Evolutionary conservation across 2,888 invertebrate species (phyloP).

Genomic region (Amiota mariae): DNA sequence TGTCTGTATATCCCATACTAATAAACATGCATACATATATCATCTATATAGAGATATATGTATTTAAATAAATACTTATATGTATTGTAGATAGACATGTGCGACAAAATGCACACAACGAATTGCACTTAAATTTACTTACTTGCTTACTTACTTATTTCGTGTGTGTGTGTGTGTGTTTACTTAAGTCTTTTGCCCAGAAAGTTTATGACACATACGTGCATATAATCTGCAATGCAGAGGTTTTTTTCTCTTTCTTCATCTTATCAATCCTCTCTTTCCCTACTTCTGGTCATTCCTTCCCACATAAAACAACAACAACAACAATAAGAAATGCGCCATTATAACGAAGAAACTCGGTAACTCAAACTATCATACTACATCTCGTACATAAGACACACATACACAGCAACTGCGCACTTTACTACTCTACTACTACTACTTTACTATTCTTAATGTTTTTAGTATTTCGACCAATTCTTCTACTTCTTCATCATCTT

Average conservation of each 20-base stretch:
- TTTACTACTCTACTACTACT: not conserved
- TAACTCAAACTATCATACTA: not conserved
- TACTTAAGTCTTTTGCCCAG: conserved; percentile 17
- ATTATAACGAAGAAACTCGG: not conserved
- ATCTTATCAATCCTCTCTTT: not conserved
- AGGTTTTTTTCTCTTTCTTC: not conserved
- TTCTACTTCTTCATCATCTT: too few relatives aligned
- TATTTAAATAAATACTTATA: too few relatives aligned
- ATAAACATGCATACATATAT: too few relatives aligned
- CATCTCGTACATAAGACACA: too few relatives aligned
- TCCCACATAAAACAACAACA: not conserved
- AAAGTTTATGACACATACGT: conserved; percentile 44
- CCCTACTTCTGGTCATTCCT: too few relatives aligned
- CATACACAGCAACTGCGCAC: not conserved
- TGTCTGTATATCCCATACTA: too few relatives aligned
- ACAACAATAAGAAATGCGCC: not conserved
- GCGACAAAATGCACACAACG: not conserved
- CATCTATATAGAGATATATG: too few relatives aligned
- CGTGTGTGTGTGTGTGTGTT: too few relatives aligned
- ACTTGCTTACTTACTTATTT: conserved; percentile 13
- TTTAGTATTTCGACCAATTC: not conserved
- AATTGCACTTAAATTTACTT: conserved; percentile 25
- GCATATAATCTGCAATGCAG: conserved; percentile 13
- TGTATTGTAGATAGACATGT: not conserved
- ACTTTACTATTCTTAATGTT: not conserved